Percentiles rank a stretch among this genome's conserved stretches.
Evolutionary conservation across 2,888 invertebrate species (phyloP).

Genomic region (Patella pellucida): DNA sequence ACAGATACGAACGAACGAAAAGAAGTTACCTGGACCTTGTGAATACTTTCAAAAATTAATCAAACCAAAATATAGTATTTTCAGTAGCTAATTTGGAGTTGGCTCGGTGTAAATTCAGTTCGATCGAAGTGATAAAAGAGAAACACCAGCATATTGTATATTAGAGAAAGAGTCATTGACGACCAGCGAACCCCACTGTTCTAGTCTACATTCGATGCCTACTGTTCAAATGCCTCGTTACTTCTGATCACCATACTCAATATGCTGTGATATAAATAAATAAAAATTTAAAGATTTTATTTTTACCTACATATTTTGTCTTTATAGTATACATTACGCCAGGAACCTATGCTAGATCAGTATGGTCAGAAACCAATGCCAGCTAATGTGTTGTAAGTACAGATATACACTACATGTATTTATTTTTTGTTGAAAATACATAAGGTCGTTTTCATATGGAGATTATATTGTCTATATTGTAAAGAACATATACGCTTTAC

Average conservation of each 20-base stretch:
- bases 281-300: not conserved
- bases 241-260: not conserved
- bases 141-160: too few species aligned
- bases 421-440: too few species aligned
- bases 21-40: not conserved
- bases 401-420: too few species aligned
- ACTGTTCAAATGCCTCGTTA: too few species aligned
- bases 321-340: slow-evolving; percentile 63
- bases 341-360: slow-evolving; percentile 65
- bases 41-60: not conserved
- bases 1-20: too few species aligned
- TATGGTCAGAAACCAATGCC: slow-evolving; percentile 65
- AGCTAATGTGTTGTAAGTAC: slow-evolving; percentile 66
- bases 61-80: not conserved
- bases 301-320: slow-evolving; percentile 15
- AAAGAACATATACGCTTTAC: too few species aligned
- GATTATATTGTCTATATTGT: too few species aligned
- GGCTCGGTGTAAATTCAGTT: too few species aligned
- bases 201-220: not conserved
- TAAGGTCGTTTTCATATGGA: too few species aligned
- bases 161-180: too few species aligned
- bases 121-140: not conserved
- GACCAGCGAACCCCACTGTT: too few species aligned
- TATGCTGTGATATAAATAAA: not conserved
- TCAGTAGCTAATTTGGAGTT: not conserved